Base-by-base conservation (phyloP, 2,888 invertebrate species). In the Acrobasis suavella region DNA sequence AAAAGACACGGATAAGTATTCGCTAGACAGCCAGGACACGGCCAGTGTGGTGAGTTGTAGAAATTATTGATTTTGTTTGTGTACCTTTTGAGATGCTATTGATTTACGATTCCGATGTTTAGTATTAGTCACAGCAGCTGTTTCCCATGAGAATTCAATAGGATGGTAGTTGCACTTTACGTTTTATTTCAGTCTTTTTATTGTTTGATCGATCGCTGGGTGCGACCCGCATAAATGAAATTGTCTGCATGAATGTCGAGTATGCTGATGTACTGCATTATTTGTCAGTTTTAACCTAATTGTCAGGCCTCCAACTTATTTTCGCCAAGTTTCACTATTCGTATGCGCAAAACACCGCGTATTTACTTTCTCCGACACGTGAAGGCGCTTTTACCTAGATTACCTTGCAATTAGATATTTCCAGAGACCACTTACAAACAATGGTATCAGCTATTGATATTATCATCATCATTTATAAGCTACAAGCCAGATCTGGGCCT, bases 51-150 rank as follows among this genome's bases (percentile, higher is more conserved):
- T 92, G 72, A 87, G 92, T 82, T 81, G 83, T 82, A 78, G 70
- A 77, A 83, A 78, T 83, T 91, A 91, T 91, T 86, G 91, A 91
- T 91, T 91, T 89, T 88, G 88, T 89, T 88, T 87, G 78, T 87
- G 75, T 85, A 83, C 81, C 74, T 70, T 78, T 72, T 74, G 73
- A 79, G 78, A 82, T 82, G 81, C 80, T 89, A 91, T 89, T 86
- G 89, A 90, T 91, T 86, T 76, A 69, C 42, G 42, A 17, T 42
- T 46, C 39, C 50, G 73, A 71, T 75, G 73, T 74, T 73, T 72
- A 66, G 73, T 71, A 69, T 72, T 74, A 71, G 69, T 72, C 65
- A 71, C 66, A 64, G 56, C 65, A 65, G 68, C 65, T 56, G 62
- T 66, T 62, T 55, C 22, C 16, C 10, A 17, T 50, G 16, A 2